Evolutionary conservation across 1,140 invertebrate genomes (phyloP).

Genomic region (Euwallacea fornicatus): DNA sequence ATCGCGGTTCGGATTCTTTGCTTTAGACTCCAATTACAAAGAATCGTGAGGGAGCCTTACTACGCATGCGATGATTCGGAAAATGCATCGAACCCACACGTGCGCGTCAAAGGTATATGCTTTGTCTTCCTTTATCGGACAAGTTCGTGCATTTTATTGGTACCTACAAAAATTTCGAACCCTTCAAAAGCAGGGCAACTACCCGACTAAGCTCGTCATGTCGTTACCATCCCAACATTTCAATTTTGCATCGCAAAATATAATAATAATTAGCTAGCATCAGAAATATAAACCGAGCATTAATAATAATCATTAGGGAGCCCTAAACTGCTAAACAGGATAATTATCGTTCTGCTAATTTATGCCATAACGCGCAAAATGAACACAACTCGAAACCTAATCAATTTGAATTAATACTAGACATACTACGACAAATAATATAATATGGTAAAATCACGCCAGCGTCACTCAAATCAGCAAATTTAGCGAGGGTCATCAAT

Average conservation of each 20-base stretch:
- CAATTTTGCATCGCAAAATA: neutral
- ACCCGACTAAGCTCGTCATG: neutral
- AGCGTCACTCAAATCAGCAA: constrained; percentile 42
- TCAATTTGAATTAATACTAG: constrained; percentile 48
- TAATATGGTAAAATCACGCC: constrained; percentile 49
- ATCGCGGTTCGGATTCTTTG: too few relatives aligned
- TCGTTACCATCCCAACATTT: neutral
- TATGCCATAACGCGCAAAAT: constrained; percentile 32
- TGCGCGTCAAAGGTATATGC: too few relatives aligned
- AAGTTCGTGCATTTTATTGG: too few relatives aligned
- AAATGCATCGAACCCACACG: too few relatives aligned
- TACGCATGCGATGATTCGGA: too few relatives aligned
- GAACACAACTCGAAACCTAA: constrained; percentile 41
- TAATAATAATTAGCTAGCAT: neutral
- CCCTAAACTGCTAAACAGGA: neutral
- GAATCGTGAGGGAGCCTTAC: too few relatives aligned
- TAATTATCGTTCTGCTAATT: constrained; percentile 23
- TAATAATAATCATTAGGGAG: neutral
- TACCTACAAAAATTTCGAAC: too few relatives aligned
- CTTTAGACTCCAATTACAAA: too few relatives aligned
- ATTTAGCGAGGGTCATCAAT: constrained; percentile 46
- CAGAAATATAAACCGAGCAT: neutral
- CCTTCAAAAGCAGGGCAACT: neutral
- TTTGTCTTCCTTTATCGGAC: too few relatives aligned
- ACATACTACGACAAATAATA: constrained; percentile 48